Evolutionary conservation across 1,140 invertebrate species (phyloP).

Genomic region (Matsumurasca onukii): DNA sequence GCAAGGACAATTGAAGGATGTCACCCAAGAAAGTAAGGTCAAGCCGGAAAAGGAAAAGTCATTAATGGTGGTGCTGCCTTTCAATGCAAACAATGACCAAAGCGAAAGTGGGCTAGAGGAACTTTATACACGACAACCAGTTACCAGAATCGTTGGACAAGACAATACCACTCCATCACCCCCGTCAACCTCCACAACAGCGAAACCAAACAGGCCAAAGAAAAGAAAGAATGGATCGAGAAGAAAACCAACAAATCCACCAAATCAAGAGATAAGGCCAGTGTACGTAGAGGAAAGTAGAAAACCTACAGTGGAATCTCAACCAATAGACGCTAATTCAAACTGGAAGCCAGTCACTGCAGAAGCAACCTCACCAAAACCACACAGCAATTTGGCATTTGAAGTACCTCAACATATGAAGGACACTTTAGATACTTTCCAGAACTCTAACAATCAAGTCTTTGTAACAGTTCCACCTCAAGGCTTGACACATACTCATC

Average conservation of each 20-base stretch:
- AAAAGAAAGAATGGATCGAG: constrained; percentile 32
- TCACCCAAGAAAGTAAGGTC: constrained; percentile 7
- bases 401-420: constrained; percentile 3
- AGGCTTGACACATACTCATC: not conserved
- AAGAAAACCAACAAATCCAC: constrained; percentile 24
- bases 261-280: constrained; percentile 10
- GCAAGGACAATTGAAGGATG: not conserved
- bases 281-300: not conserved
- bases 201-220: constrained; percentile 16
- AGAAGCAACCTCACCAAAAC: constrained; percentile 2
- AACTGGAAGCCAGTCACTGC: constrained; percentile 17
- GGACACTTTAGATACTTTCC: constrained; percentile 11
- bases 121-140: constrained; percentile 55
- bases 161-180: constrained; percentile 21
- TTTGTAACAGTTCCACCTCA: not conserved
- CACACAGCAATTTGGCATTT: not conserved
- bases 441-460: constrained; percentile 23
- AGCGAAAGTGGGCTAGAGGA: constrained; percentile 49
- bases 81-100: constrained; percentile 49
- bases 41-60: constrained; percentile 9
- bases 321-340: not conserved
- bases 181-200: constrained; percentile 19
- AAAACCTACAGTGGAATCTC: not conserved
- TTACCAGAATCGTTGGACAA: constrained; percentile 50
- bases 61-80: constrained; percentile 58